phyloP scores from a whole-genome alignment of 2,797 vertebrate genomes.

The Smutsia gigantea region DNA sequence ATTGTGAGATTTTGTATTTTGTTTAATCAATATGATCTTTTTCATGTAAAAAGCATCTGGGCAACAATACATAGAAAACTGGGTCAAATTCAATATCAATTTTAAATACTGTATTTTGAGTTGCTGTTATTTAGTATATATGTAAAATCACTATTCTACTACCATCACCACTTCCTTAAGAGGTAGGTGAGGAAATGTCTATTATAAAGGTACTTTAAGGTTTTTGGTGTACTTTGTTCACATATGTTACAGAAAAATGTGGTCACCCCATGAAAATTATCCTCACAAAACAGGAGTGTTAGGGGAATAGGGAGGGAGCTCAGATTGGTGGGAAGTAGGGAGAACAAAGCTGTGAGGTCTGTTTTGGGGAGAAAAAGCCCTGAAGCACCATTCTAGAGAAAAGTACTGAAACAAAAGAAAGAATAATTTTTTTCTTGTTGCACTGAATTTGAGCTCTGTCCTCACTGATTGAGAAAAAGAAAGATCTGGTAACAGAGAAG shows the following conservation, averaged over 20 bases:
- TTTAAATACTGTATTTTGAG: neutral
- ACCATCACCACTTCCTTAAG: neutral
- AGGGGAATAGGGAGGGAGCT: neutral
- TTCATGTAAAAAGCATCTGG: neutral
- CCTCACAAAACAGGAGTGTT: neutral
- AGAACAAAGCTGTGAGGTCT: neutral
- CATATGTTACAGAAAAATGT: neutral
- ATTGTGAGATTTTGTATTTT: slow-evolving; percentile 10
- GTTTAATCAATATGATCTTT: neutral
- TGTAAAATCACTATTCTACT: too few relatives aligned
- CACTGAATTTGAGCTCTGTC: neutral
- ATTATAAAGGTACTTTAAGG: neutral
- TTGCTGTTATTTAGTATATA: neutral
- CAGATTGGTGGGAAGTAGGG: neutral
- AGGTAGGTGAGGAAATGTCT: neutral
- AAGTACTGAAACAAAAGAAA: neutral
- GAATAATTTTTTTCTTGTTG: neutral
- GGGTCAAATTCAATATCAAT: neutral
- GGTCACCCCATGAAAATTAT: neutral
- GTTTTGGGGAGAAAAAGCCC: neutral
- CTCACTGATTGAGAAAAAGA: neutral
- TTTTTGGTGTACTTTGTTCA: neutral
- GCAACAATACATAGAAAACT: neutral
- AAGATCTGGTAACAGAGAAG: fast-evolving
- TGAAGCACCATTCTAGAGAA: neutral